Percentiles rank a stretch among this genome's conserved stretches.
Conservation (phyloP, 1,140 invertebrate species). For the Psilanteris sp. region DNA sequence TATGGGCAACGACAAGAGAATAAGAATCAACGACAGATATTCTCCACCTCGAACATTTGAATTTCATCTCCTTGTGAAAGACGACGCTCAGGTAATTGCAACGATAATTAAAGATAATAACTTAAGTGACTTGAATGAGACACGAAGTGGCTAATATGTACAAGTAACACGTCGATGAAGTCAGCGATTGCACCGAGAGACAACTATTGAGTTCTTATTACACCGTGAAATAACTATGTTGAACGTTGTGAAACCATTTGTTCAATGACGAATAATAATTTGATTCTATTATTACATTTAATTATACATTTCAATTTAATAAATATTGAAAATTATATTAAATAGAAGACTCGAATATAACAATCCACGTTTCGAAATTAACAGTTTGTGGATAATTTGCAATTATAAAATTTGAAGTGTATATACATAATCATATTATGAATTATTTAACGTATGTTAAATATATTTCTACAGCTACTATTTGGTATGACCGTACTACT, state of each 20-base stretch:
- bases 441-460: too few relatives aligned
- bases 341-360: too few relatives aligned
- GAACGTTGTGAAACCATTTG: conserved; percentile 6
- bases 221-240: conserved; percentile 6
- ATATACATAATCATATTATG: too few relatives aligned
- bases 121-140: conserved; percentile 50
- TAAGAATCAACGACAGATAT: not conserved
- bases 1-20: conserved; percentile 14
- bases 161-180: conserved; percentile 42
- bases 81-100: conserved; percentile 30
- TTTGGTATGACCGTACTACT: too few relatives aligned
- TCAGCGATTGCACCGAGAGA: conserved; percentile 38
- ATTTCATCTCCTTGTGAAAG: conserved; percentile 20
- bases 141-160: conserved; percentile 52
- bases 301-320: not conserved
- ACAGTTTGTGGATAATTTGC: too few relatives aligned
- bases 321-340: too few relatives aligned
- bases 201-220: conserved; percentile 26
- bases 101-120: conserved; percentile 57
- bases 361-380: too few relatives aligned
- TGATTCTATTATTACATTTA: conserved; percentile 4
- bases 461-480: too few relatives aligned
- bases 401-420: too few relatives aligned
- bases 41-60: conserved; percentile 34
- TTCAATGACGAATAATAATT: conserved; percentile 2